phyloP scores from a whole-genome alignment of 2,797 vertebrate genomes.

The Gouania willdenowi region DNA sequence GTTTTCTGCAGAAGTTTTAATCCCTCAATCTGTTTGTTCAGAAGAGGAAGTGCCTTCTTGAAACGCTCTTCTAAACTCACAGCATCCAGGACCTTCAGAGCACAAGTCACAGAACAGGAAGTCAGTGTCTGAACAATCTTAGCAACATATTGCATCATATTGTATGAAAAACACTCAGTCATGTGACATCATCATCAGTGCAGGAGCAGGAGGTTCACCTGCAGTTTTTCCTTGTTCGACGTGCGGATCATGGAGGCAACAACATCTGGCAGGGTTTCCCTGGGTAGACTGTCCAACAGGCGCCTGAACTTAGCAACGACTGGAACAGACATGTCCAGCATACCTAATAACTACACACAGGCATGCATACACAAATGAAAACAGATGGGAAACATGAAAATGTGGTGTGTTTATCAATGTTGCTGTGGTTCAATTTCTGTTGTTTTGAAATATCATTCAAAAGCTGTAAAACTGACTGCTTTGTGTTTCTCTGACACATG shows the following conservation, averaged over 20 bases:
- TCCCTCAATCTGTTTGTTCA: conserved; percentile 92
- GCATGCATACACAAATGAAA: conserved; percentile 6
- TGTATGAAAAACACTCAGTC: no score
- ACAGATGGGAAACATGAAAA: no score
- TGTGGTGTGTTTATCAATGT: no score
- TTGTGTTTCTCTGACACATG: no score
- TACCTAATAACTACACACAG: conserved; percentile 83
- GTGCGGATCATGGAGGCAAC: conserved; percentile 93
- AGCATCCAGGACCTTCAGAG: conserved; percentile 87
- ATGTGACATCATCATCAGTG: no score
- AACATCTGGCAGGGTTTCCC: conserved; percentile 90
- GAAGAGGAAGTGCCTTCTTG: conserved; percentile 88
- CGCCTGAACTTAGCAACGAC: conserved; percentile 90
- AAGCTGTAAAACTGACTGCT: no score
- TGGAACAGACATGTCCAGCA: conserved; percentile 95
- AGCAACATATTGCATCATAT: no score
- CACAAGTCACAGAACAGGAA: no score
- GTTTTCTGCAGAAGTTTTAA: conserved; percentile 92
- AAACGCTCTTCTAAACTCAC: conserved; percentile 90
- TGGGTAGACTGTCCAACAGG: conserved; percentile 89
- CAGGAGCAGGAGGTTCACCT: conserved; percentile 70
- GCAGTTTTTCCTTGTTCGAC: conserved; percentile 93
- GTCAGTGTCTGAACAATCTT: no score
- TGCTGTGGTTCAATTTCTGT: no score
- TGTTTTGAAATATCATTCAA: no score